phyloP scores from a whole-genome alignment of 1,140 invertebrate genomes.

The Tetramorium alpestre region DNA sequence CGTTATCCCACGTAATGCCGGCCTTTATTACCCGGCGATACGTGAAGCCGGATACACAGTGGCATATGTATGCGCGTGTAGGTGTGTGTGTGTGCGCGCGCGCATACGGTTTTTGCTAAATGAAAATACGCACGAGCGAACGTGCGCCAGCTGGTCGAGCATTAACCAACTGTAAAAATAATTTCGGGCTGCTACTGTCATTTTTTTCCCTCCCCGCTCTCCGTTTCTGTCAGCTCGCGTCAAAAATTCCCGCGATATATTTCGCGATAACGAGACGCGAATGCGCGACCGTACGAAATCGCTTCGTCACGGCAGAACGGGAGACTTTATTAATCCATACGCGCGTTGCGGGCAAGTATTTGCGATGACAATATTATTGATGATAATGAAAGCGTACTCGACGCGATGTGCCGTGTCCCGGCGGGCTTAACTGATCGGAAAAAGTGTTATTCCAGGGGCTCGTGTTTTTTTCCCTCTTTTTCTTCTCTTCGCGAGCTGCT shows the following conservation, averaged over 20 bases:
- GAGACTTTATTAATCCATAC: conserved; percentile 43
- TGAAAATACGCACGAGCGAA: conserved; percentile 22
- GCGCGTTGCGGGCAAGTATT: conserved; percentile 49
- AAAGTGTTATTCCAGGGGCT: conserved; percentile 38
- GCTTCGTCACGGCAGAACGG: conserved; percentile 7
- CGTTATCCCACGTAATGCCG: conserved; percentile 41
- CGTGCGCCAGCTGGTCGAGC: conserved; percentile 24
- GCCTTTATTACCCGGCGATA: conserved; percentile 36
- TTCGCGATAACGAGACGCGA: conserved; percentile 7
- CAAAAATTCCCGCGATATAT: conserved; percentile 13
- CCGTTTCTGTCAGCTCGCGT: background rate
- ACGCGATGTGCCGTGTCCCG: background rate
- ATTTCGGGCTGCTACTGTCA: background rate
- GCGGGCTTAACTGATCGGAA: conserved; percentile 41
- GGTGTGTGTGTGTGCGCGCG: background rate
- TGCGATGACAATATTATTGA: conserved; percentile 62
- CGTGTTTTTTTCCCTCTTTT: background rate
- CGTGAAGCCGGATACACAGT: background rate
- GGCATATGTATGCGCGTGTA: background rate
- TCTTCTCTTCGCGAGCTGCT: background rate
- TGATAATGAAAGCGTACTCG: conserved; percentile 37
- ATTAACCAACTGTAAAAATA: conserved; percentile 51
- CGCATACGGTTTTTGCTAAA: conserved; percentile 16
- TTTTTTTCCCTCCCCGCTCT: background rate
- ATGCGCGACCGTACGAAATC: background rate